A percentile compares a stretch with the other conserved stretches of the same genome.
phyloP scores from a whole-genome alignment of 2,113 vertebrate genomes.

The Pycnonotus jocosus region DNA sequence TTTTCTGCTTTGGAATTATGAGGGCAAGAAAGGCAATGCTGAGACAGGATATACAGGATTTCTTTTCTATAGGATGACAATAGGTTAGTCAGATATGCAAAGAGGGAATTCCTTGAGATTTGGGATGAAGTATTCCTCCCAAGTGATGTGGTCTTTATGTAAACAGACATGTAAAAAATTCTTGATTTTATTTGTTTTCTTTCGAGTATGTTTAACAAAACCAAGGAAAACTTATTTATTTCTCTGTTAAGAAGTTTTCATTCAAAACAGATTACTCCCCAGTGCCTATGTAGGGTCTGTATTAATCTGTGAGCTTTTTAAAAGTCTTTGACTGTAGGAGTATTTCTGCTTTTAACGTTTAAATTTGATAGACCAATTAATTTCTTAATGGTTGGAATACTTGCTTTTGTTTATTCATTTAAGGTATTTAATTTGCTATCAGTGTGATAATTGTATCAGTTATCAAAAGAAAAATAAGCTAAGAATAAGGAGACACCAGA shows the following conservation, averaged over 20 bases:
- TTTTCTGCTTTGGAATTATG: neutral
- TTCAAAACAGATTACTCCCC: neutral
- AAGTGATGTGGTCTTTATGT: neutral
- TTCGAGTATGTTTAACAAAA: neutral
- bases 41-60: neutral
- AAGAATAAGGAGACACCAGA: neutral
- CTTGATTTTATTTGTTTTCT: neutral
- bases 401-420: neutral
- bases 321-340: neutral
- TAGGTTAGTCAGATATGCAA: neutral
- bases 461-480: neutral
- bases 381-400: neutral
- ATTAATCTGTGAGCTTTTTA: neutral
- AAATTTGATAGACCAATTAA: neutral
- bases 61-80: neutral
- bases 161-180: neutral
- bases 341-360: neutral
- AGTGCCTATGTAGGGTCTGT: neutral
- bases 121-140: neutral
- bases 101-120: neutral
- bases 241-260: neutral
- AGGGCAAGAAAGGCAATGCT: neutral
- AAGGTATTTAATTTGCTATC: neutral
- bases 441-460: neutral
- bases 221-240: neutral